Percentiles rank a stretch among this genome's conserved stretches.
phyloP scores from a whole-genome alignment of 1,140 invertebrate genomes.

The Tribolium madens region DNA sequence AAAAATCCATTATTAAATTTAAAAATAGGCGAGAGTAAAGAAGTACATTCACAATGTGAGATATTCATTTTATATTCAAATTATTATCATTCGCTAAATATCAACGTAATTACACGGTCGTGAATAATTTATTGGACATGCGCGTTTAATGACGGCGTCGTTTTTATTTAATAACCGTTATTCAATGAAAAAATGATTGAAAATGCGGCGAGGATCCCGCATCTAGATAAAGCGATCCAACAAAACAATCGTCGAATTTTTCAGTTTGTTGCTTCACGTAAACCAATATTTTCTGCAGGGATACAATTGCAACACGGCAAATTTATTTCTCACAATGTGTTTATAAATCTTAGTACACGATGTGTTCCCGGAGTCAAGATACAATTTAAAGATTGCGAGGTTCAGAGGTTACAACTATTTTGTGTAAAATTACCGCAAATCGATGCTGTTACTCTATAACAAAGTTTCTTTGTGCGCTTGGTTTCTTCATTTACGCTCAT shows the following conservation, averaged over 20 bases:
- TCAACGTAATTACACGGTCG: constrained; percentile 29
- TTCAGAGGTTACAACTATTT: constrained; percentile 49
- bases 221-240: background rate
- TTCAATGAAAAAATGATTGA: constrained; percentile 8
- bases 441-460: constrained; percentile 31
- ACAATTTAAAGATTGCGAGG: constrained; percentile 48
- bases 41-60: constrained; percentile 21
- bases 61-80: constrained; percentile 36
- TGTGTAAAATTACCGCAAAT: constrained; percentile 48
- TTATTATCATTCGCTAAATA: constrained; percentile 38
- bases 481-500: constrained; percentile 37
- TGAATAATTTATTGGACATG: constrained; percentile 28
- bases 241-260: constrained; percentile 3
- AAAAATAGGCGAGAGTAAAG: constrained; percentile 2
- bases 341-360: constrained; percentile 48
- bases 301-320: constrained; percentile 44
- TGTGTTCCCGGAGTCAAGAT: constrained; percentile 44
- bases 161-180: constrained; percentile 15
- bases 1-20: constrained; percentile 20
- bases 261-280: constrained; percentile 14
- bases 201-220: constrained; percentile 1
- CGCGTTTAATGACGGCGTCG: too few species aligned
- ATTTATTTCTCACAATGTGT: constrained; percentile 47
- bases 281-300: constrained; percentile 27
- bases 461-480: constrained; percentile 25